phyloP scores from a whole-genome alignment of 2,113 vertebrate species.

The Microcebus lehilahytsara region DNA sequence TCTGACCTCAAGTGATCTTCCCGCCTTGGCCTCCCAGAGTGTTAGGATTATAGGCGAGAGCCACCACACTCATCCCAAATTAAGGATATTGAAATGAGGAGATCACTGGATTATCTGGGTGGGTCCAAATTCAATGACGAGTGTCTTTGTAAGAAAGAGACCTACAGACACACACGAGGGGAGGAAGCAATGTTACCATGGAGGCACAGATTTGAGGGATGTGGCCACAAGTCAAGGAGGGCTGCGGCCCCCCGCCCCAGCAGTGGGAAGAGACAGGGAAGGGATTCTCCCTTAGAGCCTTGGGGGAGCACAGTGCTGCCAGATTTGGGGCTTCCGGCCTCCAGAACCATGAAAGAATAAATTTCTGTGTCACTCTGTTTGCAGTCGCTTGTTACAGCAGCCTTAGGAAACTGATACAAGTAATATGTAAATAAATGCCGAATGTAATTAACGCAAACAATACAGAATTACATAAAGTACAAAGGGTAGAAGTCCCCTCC shows the following conservation, averaged over 20 bases:
- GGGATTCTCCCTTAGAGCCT: neutral
- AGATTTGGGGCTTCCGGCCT: neutral
- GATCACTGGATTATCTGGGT: neutral
- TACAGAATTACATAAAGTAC: neutral
- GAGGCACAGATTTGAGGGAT: neutral
- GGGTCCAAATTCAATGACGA: neutral
- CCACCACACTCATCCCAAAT: neutral
- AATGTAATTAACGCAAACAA: constrained; percentile 13
- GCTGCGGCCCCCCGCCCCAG: neutral
- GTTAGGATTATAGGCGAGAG: too few relatives aligned
- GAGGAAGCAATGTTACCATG: neutral
- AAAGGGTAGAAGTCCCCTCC: neutral
- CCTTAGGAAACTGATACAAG: constrained; percentile 17
- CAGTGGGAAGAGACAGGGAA: neutral
- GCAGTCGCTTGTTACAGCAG: neutral
- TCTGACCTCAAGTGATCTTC: too few relatives aligned
- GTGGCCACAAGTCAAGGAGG: neutral
- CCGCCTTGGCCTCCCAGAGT: too few relatives aligned
- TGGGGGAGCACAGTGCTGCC: neutral
- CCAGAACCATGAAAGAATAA: neutral
- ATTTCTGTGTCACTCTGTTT: neutral
- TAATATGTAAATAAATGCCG: neutral
- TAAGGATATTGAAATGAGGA: neutral
- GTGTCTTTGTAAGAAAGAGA: neutral
- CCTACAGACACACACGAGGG: neutral